Conservation (phyloP, 2,797 vertebrate genomes). For the Caiman crocodilus region DNA sequence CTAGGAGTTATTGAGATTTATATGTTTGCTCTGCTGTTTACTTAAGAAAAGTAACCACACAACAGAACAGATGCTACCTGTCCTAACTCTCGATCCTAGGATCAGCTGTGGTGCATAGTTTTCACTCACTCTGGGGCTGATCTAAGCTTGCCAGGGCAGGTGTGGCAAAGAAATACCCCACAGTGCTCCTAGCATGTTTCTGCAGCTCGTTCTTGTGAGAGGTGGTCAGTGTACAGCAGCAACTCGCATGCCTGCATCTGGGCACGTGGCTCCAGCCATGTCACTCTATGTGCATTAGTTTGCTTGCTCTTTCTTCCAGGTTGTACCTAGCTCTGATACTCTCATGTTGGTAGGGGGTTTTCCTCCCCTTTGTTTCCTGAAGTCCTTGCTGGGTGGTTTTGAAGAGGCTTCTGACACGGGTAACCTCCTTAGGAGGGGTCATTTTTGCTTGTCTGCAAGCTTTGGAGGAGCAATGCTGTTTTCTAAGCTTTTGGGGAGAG, state of each 20-base stretch:
- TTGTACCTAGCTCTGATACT: not conserved
- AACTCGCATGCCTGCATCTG: slow-evolving; percentile 57
- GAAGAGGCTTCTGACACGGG: slow-evolving; percentile 13
- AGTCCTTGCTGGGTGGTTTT: slow-evolving; percentile 19
- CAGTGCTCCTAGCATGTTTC: slow-evolving; percentile 60
- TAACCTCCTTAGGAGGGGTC: not conserved
- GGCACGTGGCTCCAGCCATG: slow-evolving; percentile 62
- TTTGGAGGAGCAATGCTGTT: not conserved
- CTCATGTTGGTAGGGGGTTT: slow-evolving; percentile 54
- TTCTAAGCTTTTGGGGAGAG: not conserved
- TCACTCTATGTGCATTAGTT: slow-evolving; percentile 53
- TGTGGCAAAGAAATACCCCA: slow-evolving; percentile 29
- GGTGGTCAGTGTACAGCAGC: slow-evolving; percentile 63
- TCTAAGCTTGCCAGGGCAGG: slow-evolving; percentile 62
- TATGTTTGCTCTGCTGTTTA: rapidly evolving
- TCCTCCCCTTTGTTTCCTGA: slow-evolving; percentile 34
- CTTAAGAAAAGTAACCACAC: rapidly evolving
- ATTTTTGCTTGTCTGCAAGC: not conserved
- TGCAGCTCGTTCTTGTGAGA: slow-evolving; percentile 57
- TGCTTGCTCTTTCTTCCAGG: slow-evolving; percentile 41
- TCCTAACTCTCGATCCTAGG: not conserved
- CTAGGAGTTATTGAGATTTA: not conserved
- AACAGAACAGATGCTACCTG: not conserved
- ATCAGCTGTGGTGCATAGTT: slow-evolving; percentile 23
- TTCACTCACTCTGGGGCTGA: slow-evolving; percentile 6